phyloP scores from a whole-genome alignment of 2,888 invertebrate genomes.

The Busseola fusca region DNA sequence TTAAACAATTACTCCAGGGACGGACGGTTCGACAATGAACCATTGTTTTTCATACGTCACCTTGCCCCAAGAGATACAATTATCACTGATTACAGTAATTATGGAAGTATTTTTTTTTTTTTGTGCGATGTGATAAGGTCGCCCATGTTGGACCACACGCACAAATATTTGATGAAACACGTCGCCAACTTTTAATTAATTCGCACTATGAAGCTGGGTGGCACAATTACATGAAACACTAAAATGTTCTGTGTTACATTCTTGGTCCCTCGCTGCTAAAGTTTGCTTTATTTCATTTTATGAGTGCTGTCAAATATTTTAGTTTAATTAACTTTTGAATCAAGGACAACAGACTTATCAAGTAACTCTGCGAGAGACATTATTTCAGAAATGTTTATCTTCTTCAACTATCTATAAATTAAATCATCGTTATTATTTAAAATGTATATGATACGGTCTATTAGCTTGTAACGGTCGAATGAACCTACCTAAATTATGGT shows the following conservation, averaged over 20 bases:
- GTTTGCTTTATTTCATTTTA: constrained; percentile 37
- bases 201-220: constrained; percentile 52
- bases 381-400: constrained; percentile 30
- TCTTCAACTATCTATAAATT: constrained; percentile 44
- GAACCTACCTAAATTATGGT: constrained; percentile 24
- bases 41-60: constrained; percentile 78
- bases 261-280: constrained; percentile 36
- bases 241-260: constrained; percentile 49
- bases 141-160: constrained; percentile 53
- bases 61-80: constrained; percentile 73
- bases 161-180: constrained; percentile 56
- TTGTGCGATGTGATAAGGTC: constrained; percentile 49
- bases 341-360: constrained; percentile 14
- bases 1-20: constrained; percentile 75
- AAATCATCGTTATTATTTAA: constrained; percentile 46
- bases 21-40: constrained; percentile 72
- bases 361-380: constrained; percentile 15
- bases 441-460: constrained; percentile 33
- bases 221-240: constrained; percentile 42
- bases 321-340: constrained; percentile 31
- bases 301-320: constrained; percentile 41
- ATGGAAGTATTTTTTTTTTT: constrained; percentile 69
- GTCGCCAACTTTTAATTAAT: constrained; percentile 52
- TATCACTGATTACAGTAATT: constrained; percentile 79
- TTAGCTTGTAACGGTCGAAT: constrained; percentile 39